Evolutionary conservation across 2,113 vertebrate species (phyloP).

Genomic region (Himantopus leucocephalus): DNA sequence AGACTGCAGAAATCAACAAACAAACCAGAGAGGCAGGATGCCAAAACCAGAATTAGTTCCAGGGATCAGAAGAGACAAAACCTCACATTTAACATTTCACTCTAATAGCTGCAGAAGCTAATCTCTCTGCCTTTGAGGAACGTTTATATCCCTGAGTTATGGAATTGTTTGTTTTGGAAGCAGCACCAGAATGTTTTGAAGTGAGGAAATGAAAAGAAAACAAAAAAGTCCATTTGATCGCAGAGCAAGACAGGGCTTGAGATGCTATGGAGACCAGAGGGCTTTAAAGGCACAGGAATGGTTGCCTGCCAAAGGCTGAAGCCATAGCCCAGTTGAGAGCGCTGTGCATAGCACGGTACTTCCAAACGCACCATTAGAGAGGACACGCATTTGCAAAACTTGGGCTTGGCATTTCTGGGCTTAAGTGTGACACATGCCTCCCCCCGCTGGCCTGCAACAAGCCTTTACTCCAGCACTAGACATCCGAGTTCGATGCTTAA

Average conservation of each 20-base stretch:
- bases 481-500: rapidly evolving
- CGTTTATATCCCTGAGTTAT: background rate
- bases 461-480: background rate
- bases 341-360: background rate
- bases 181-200: background rate
- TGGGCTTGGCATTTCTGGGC: background rate
- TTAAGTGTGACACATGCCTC: background rate
- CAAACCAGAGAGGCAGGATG: background rate
- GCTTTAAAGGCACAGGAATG: background rate
- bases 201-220: background rate
- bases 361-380: background rate
- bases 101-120: background rate
- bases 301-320: background rate
- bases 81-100: background rate
- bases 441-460: background rate
- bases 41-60: constrained; percentile 47
- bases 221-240: background rate
- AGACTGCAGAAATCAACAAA: background rate
- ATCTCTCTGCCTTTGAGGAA: background rate
- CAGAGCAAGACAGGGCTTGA: background rate
- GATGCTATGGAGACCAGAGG: background rate
- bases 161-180: background rate
- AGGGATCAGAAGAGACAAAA: constrained; percentile 5
- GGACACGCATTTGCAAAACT: background rate
- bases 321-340: background rate